A percentile compares a stretch with the other conserved stretches of the same genome.
Evolutionary conservation across 2,888 invertebrate genomes (phyloP).

Genomic region (Leptopilina myrica): DNA sequence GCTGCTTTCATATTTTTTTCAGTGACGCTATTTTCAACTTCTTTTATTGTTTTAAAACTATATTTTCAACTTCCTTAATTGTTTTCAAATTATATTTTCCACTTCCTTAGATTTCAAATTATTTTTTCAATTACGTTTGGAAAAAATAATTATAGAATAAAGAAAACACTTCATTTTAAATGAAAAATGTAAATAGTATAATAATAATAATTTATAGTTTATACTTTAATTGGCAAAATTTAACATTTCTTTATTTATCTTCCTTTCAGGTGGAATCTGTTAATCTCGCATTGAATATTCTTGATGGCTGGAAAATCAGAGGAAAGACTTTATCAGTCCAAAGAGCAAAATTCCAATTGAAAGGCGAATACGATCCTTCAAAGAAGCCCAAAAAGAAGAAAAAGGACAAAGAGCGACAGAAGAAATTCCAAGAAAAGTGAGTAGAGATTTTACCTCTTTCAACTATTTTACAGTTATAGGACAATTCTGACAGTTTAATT

Average conservation of each 20-base stretch:
- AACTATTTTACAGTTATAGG: too few relatives aligned
- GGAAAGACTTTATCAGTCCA: slow-evolving; percentile 92
- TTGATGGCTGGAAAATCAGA: slow-evolving; percentile 91
- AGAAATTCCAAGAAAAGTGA: slow-evolving; percentile 94
- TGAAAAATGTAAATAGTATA: too few relatives aligned
- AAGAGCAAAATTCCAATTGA: slow-evolving; percentile 94
- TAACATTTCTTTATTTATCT: background rate
- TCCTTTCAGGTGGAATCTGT: slow-evolving; percentile 89
- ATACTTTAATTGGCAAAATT: background rate
- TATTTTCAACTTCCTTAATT: too few relatives aligned
- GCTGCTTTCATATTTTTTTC: too few relatives aligned
- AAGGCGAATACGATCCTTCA: slow-evolving; percentile 94
- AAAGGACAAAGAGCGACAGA: slow-evolving; percentile 90
- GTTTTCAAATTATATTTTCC: background rate
- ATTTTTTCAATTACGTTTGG: too few relatives aligned
- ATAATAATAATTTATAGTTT: too few relatives aligned
- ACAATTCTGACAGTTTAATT: background rate
- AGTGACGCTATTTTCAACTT: too few relatives aligned
- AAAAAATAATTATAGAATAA: too few relatives aligned
- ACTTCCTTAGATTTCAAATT: background rate
- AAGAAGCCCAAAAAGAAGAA: slow-evolving; percentile 94
- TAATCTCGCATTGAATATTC: slow-evolving; percentile 90
- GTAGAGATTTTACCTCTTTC: slow-evolving; percentile 55
- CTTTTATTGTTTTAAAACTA: too few relatives aligned
- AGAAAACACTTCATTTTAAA: too few relatives aligned